Base-by-base conservation (phyloP, 92 coral and sea anemone species). In the Palythoa grandiflora region DNA sequence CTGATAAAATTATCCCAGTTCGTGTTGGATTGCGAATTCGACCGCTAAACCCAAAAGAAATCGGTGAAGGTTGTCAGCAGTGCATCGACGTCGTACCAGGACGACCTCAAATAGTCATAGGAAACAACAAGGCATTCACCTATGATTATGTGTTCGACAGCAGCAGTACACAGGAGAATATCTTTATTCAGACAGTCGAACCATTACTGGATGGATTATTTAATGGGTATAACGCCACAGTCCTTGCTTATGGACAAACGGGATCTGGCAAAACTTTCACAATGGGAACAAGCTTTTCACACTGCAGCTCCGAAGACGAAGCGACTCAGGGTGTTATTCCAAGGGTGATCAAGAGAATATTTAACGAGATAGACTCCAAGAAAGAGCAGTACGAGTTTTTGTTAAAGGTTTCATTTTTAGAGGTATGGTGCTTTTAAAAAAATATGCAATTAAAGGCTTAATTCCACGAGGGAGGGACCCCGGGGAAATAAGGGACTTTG, bases 241-340 rank as follows among this genome's bases (percentile, higher is more conserved):
- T 97, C n/a, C 77, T 97, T 9, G 99, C 99, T 1, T 97, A 97
- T 79, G 99, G 99, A 2, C 99, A 97, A 60, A 97, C 99, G 0
- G 99, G 99, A 6, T 97, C 99, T 6, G 99, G 99, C 1, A 97
- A 97, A 59, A 97, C 99, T 14, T 95, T 87, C 39, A 93, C 99
- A 0, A 97, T 97, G 99, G 99, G 99, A 0, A 95, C 99, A 78
- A 91, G 97, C 54, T 94, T 96, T 72, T 88, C 99, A 17, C 77
- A 84, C 47, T 83, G 93, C 50, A 85, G 79, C 35, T 89, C 90
- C 39, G 89, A 91, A 10, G 97, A 97, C 37, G 88, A 86, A 68
- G 86, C 89, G 8, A 78, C 71, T 16, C 94, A 94, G 21, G 99
- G 98, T 1, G 94, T 97, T 8, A 97, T 97, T 61, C 99, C 99